These are phyloP conservation scores for Platypus cylindrus DNA, from an alignment of 2,888 invertebrate genomes.

Conservation along the genomic window DNA sequence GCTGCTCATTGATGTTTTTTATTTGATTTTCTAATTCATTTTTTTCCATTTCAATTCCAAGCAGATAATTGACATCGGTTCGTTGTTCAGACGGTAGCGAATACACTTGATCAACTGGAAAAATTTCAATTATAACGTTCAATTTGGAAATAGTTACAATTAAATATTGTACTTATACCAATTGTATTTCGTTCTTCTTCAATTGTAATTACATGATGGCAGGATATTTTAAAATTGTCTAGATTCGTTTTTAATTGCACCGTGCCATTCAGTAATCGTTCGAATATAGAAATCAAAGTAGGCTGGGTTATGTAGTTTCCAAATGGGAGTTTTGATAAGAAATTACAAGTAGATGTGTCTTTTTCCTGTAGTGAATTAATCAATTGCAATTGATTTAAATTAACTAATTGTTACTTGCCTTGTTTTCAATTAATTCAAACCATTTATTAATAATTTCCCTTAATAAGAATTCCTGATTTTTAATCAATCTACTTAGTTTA, in stretches of 20 bases:
- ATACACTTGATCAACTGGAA: slow-evolving; percentile 28
- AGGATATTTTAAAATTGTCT: slow-evolving; percentile 24
- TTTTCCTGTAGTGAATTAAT: too few relatives aligned
- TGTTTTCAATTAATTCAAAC: slow-evolving; percentile 15
- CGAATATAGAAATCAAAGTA: slow-evolving; percentile 21
- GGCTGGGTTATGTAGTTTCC: slow-evolving; percentile 17
- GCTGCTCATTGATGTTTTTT: slow-evolving; percentile 17
- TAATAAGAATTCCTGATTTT: slow-evolving; percentile 23
- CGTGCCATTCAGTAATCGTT: slow-evolving; percentile 21
- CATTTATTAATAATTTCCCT: slow-evolving; percentile 21
- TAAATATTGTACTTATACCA: slow-evolving; percentile 17
- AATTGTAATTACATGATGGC: slow-evolving; percentile 23
- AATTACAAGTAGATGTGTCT: too few relatives aligned
- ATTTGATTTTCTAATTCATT: slow-evolving; percentile 24
- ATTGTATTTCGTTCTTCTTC: slow-evolving; percentile 29
- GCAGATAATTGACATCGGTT: slow-evolving; percentile 23
- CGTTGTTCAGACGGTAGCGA: slow-evolving; percentile 25
- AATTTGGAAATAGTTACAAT: not conserved
- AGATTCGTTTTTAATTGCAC: slow-evolving; percentile 20
- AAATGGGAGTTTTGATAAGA: slow-evolving; percentile 16
- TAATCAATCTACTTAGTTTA: slow-evolving; percentile 16
- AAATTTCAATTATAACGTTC: not conserved
- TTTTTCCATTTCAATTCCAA: slow-evolving; percentile 26
- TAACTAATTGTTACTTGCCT: slow-evolving; percentile 8
- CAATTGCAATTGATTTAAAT: too few relatives aligned